Evolutionary conservation across 2,113 vertebrate genomes (phyloP), one percentile per base, ranked within the genome.

Genomic region (Actenoides lindsayi): DNA sequence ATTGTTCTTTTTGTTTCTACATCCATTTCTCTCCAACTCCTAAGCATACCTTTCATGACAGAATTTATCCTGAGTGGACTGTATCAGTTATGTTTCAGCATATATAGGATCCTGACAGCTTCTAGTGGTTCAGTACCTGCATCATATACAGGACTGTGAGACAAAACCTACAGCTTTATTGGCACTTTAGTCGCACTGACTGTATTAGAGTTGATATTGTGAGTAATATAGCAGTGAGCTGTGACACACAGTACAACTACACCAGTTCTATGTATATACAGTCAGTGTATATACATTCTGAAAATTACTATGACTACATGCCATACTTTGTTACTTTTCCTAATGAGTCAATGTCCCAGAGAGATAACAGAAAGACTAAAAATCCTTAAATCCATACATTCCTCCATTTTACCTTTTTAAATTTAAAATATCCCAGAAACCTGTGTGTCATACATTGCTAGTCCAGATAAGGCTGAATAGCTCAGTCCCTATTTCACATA

Each of bases 41-140:
- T 48, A 39, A 53, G 42, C n/a, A 44, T 9, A n/a, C 3, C 4
- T 91, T 78, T 78, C 31, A 51, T 65, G 28, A 41, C n/a, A 70
- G 18, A 27, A 23, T 71, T 70, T 63, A 78, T 74, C 74, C 14
- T 46, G 11, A 54, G 23, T 46, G 51, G 15, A 30, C 28, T 56
- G 2, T 31, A 39, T 16, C 65, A 41, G 14, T 30, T 82, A 27
- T 51, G 13, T 59, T 85, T 76, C 62, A 67, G 9, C 23, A n/a
- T 7, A 4, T 12, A 42, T 0, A 3, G 19, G 37, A 71, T 42
- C 1, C 0, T 50, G 9, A 5, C 37, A 70, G 30, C 13, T 70
- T 74, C 37, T 56, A 42, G 25, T 25, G 39, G 31, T 57, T 82
- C 37, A 65, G 50, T 44, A 24, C 4, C 31, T 54, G 11, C 13